These are phyloP conservation scores for Drosophila asahinai DNA, from an alignment of 1,140 invertebrate genomes.

Conservation along the genomic window DNA sequence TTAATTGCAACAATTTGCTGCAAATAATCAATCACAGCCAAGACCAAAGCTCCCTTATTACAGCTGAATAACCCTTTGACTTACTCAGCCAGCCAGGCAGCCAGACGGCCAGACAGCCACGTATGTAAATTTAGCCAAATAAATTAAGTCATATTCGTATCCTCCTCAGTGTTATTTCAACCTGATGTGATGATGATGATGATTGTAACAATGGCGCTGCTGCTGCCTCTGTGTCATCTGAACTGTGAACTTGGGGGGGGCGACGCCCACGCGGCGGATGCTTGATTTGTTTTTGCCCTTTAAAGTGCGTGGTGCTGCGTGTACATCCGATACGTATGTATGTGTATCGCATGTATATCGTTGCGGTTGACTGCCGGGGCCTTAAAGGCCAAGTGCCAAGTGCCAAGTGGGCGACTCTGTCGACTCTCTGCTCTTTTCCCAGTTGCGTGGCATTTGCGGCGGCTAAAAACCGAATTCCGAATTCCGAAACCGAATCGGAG, in stretches of 20 bases:
- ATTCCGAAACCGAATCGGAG: slow-evolving; percentile 9
- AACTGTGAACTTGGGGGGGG: slow-evolving; percentile 46
- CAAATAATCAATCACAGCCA: slow-evolving; percentile 3
- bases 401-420: slow-evolving; percentile 27
- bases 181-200: background rate
- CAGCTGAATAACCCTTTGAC: slow-evolving; percentile 8
- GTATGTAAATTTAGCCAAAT: slow-evolving; percentile 25
- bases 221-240: slow-evolving; percentile 26
- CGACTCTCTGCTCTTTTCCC: slow-evolving; percentile 27
- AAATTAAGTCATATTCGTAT: slow-evolving; percentile 23
- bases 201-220: slow-evolving; percentile 9
- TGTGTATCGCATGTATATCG: background rate
- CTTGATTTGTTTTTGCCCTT: slow-evolving; percentile 51
- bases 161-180: slow-evolving; percentile 16
- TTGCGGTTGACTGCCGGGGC: slow-evolving; percentile 22
- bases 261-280: slow-evolving; percentile 48
- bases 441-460: slow-evolving; percentile 42
- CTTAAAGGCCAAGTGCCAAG: slow-evolving; percentile 43
- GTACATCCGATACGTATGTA: background rate
- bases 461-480: slow-evolving; percentile 17
- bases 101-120: no score
- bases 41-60: background rate
- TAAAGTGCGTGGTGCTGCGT: slow-evolving; percentile 46
- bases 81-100: background rate
- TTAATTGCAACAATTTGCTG: background rate